Base-by-base conservation (phyloP, 2,113 vertebrate genomes). In the Antigone vipio region DNA sequence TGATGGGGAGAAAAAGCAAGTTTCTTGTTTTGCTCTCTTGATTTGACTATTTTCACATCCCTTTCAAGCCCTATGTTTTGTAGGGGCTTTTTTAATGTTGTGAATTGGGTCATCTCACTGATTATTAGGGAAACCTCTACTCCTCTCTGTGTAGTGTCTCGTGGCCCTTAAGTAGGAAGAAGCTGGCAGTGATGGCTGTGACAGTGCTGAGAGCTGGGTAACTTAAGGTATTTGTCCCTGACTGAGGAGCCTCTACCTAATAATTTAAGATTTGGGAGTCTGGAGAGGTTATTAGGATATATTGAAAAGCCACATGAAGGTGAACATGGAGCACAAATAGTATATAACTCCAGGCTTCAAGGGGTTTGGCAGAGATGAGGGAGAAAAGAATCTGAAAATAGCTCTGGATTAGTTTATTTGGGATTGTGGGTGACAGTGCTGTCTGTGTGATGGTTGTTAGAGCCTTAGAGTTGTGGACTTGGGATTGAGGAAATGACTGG, bases 1-100 rank as follows among this genome's bases (percentile, higher is more conserved):
- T 84, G 21, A 2, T 0, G 5, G 34, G 2, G 32, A 26, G 18
- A 8, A 6, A 47, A 55, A 58, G 5, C 5, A 68, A 52, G 4
- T 35, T 77, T 52, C 12, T 84, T 20, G 9, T 42, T 79, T 84
- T 83, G 5, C 27, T 56, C 4, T 71, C 0, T 2, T 38, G 17
- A 27, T 53, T 49, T 91, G 32, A 35, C 34, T 77, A 1, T 58
- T 84, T 91, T 91, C 42, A 26, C 12, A 52, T 74, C 55, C 44
- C 9, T 75, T 93, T 91, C 15, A 67, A 69, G 35, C 20, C 0
- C 0, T 85, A 0, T 71, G 16, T 88, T 38, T 87, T 89, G 27
- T 63, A 71, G 58, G 34, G 45, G 12, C 67, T 86, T 76, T 81
- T 72, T 16, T 44, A 91, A 19, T 8, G 0, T 71, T 81, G n/a